phyloP scores from a whole-genome alignment of 2,888 invertebrate genomes.

The Eristalinus sepulchralis region DNA sequence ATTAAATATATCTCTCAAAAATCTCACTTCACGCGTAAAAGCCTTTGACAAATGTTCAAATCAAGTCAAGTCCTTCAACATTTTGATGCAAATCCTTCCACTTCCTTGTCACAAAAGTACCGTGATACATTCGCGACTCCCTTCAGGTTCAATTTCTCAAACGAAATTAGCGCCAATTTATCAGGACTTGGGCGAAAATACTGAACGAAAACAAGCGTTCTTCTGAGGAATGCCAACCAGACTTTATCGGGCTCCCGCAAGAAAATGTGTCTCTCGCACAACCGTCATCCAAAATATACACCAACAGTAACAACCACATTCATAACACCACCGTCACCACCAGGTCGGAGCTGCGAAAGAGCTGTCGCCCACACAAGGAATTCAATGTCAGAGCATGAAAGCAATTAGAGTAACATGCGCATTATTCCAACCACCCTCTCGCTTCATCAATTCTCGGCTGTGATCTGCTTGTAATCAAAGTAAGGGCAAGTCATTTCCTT shows the following conservation, averaged over 20 bases:
- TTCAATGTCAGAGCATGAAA: background rate
- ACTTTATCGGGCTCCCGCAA: background rate
- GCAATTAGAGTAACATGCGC: background rate
- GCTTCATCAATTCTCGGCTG: background rate
- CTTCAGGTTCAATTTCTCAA: background rate
- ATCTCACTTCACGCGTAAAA: background rate
- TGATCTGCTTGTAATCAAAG: slow-evolving; percentile 25
- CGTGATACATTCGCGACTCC: background rate
- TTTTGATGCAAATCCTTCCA: background rate
- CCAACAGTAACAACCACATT: background rate
- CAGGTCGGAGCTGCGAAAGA: background rate
- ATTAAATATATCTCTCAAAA: too few relatives aligned
- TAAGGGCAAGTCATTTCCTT: background rate
- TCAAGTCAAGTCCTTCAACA: background rate
- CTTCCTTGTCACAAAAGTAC: too few relatives aligned
- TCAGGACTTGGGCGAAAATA: background rate
- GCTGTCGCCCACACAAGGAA: background rate
- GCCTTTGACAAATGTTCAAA: background rate
- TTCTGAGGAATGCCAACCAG: background rate
- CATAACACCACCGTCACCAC: background rate
- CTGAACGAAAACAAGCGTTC: background rate
- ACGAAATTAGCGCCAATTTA: background rate
- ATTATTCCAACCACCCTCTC: background rate
- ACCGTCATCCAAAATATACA: background rate
- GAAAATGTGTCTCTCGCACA: background rate